These are phyloP conservation scores for Otus sunia DNA, from an alignment of 2,113 vertebrate genomes.

Conservation along the genomic window DNA sequence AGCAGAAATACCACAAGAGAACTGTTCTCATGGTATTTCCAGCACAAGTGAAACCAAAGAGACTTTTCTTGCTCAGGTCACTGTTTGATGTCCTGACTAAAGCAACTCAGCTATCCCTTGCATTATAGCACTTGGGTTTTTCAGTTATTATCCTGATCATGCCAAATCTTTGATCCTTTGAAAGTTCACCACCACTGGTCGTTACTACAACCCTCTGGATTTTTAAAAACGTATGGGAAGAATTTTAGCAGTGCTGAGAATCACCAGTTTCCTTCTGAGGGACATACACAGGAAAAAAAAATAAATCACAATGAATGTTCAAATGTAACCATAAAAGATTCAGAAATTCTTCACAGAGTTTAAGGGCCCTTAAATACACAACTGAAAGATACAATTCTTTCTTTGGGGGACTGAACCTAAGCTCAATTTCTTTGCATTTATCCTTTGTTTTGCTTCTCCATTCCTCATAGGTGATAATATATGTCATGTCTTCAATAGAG, in stretches of 20 bases:
- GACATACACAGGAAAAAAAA: not conserved
- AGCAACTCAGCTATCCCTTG: not conserved
- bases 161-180: slow-evolving; percentile 31
- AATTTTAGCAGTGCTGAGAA: not conserved
- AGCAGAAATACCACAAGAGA: slow-evolving; percentile 24
- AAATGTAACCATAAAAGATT: not conserved
- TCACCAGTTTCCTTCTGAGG: not conserved
- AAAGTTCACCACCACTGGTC: not conserved
- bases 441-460: not conserved
- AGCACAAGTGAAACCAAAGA: not conserved
- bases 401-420: not conserved
- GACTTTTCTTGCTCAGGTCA: not conserved
- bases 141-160: not conserved
- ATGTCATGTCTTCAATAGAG: not conserved
- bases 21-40: slow-evolving; percentile 41
- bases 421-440: not conserved
- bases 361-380: not conserved
- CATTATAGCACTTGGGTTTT: not conserved
- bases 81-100: not conserved
- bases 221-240: not conserved
- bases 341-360: not conserved
- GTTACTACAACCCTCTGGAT: not conserved
- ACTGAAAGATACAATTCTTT: not conserved
- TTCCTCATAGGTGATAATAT: not conserved
- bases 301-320: not conserved